Conservation (phyloP, 2,797 vertebrate species). For the Lerista edwardsae region DNA sequence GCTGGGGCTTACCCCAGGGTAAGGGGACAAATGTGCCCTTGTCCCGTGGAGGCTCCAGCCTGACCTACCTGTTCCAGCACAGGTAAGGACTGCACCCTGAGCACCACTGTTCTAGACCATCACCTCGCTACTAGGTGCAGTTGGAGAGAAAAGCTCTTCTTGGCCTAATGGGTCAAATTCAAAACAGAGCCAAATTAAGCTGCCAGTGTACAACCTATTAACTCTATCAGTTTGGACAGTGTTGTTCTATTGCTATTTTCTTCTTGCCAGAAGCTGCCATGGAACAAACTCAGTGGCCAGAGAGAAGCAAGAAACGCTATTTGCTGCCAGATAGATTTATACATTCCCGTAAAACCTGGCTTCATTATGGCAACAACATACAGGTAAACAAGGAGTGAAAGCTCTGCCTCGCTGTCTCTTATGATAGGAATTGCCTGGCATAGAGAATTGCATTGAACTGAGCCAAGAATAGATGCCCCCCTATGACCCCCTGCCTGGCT, state of each 20-base stretch:
- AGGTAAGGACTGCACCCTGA: too few relatives aligned
- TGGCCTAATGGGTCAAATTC: not conserved
- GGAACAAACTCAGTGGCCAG: conserved; percentile 14
- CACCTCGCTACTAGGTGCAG: too few relatives aligned
- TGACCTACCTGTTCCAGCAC: too few relatives aligned
- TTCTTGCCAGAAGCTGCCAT: conserved; percentile 24
- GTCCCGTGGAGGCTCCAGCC: too few relatives aligned
- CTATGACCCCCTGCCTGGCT: not conserved
- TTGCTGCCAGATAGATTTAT: not conserved
- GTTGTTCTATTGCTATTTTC: not conserved
- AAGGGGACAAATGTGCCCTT: too few relatives aligned
- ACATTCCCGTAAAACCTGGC: conserved; percentile 35
- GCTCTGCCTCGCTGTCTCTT: conserved; percentile 14
- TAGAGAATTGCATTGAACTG: not conserved
- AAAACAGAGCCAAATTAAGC: not conserved
- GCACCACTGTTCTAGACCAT: too few relatives aligned
- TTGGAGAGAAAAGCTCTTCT: too few relatives aligned
- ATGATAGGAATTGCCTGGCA: not conserved
- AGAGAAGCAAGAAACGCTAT: conserved; percentile 15
- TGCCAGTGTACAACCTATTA: conserved; percentile 17
- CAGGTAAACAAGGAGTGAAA: conserved; percentile 21
- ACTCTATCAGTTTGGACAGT: not conserved
- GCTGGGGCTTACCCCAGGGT: too few relatives aligned
- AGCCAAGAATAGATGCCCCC: conserved; percentile 14
- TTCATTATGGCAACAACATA: conserved; percentile 35